Evolutionary conservation across 2,113 vertebrate species (phyloP).

Genomic region (Acrocephalus arundinaceus): DNA sequence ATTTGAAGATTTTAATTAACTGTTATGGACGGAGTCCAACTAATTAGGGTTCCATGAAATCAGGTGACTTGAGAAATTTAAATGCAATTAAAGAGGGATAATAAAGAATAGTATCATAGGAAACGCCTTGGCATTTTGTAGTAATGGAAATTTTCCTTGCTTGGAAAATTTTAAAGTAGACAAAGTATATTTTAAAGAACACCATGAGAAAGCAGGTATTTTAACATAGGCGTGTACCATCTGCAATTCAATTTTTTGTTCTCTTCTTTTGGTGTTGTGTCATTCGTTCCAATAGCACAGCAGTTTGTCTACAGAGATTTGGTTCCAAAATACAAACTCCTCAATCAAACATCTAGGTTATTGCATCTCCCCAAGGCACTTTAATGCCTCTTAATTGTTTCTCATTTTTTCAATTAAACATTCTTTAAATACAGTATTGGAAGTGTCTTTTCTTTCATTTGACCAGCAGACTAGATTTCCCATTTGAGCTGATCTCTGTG

Average conservation of each 20-base stretch:
- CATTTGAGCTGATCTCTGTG: background rate
- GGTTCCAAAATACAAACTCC: background rate
- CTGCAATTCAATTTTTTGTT: background rate
- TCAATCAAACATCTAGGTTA: background rate
- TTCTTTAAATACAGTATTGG: background rate
- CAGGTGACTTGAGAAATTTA: background rate
- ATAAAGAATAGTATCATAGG: background rate
- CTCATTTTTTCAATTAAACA: background rate
- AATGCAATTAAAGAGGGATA: background rate
- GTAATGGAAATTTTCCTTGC: background rate
- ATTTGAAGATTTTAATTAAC: background rate
- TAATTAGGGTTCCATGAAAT: background rate
- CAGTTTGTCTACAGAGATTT: background rate
- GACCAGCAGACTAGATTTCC: background rate
- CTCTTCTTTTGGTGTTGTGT: background rate
- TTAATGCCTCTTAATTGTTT: background rate
- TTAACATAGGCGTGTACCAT: background rate
- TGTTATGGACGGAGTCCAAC: background rate
- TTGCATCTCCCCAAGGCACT: background rate
- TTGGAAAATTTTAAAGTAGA: background rate
- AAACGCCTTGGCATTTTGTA: background rate
- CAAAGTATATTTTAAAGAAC: background rate
- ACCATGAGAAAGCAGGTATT: background rate
- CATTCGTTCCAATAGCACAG: background rate
- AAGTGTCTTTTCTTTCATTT: background rate